Percentiles rank a stretch among this genome's conserved stretches.
Conservation (phyloP, 2,113 vertebrate genomes). For the Sphaerodactylus townsendi region DNA sequence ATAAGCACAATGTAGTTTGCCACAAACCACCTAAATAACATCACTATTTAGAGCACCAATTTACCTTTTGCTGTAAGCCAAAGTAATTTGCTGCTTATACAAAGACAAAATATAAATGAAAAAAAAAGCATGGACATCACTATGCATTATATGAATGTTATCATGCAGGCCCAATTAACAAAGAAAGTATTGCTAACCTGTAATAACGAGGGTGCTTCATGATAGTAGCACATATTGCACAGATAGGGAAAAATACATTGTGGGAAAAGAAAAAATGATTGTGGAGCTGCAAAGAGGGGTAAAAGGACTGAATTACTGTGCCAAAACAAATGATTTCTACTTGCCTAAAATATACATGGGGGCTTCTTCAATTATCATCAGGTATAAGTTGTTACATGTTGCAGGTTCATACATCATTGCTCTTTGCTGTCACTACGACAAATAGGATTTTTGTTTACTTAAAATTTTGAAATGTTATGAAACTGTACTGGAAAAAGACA, state of each 20-base stretch:
- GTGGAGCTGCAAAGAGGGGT: constrained; percentile 33
- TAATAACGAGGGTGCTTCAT: constrained; percentile 26
- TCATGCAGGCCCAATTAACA: background rate
- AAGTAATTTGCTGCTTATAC: background rate
- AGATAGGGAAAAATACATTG: background rate
- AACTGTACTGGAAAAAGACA: constrained; percentile 70
- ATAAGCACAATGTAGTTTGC: too few species aligned
- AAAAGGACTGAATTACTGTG: constrained; percentile 27
- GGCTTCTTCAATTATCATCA: constrained; percentile 64
- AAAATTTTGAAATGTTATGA: constrained; percentile 73
- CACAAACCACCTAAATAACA: too few species aligned
- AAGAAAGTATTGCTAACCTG: background rate
- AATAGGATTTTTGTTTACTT: constrained; percentile 76
- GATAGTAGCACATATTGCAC: constrained; percentile 36
- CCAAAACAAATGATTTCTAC: constrained; percentile 63
- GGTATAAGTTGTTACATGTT: constrained; percentile 66
- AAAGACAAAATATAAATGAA: background rate
- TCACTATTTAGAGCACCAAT: too few species aligned
- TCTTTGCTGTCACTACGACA: constrained; percentile 72
- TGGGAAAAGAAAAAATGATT: constrained; percentile 49
- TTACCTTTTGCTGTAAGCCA: background rate
- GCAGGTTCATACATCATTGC: constrained; percentile 66
- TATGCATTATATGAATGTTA: background rate
- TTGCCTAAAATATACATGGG: constrained; percentile 55
- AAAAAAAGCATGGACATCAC: background rate